phyloP scores from a whole-genome alignment of 2,888 invertebrate genomes.

The Falcaria lacertinaria region DNA sequence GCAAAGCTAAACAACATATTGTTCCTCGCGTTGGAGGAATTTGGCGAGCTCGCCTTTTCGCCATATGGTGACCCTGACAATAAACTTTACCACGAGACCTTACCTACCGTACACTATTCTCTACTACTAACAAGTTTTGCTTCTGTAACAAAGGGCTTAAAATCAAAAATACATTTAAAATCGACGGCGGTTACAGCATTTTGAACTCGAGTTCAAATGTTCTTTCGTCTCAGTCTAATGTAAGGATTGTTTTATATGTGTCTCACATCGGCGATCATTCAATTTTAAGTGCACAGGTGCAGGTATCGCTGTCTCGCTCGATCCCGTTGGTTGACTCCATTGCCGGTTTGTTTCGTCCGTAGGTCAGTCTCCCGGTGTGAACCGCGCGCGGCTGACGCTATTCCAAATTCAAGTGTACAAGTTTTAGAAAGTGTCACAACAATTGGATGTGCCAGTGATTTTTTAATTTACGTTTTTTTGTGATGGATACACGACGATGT shows the following conservation, averaged over 20 bases:
- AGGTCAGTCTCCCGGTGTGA: slow-evolving; percentile 53
- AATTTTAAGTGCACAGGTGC: slow-evolving; percentile 75
- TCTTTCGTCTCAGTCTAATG: slow-evolving; percentile 50
- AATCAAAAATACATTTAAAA: slow-evolving; percentile 17
- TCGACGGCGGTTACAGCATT: slow-evolving; percentile 31
- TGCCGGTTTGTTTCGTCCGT: slow-evolving; percentile 26
- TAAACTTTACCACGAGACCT: slow-evolving; percentile 34
- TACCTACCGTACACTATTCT: slow-evolving; percentile 8
- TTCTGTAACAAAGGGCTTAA: slow-evolving; percentile 10
- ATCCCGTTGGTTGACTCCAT: slow-evolving; percentile 47
- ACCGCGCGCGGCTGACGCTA: slow-evolving; percentile 41
- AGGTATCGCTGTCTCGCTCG: slow-evolving; percentile 54
- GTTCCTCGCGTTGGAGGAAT: slow-evolving; percentile 45
- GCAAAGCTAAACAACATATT: slow-evolving; percentile 26
- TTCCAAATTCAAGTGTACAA: slow-evolving; percentile 17
- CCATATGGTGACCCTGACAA: slow-evolving; percentile 77
- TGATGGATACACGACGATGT: slow-evolving; percentile 33
- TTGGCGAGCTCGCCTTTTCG: slow-evolving; percentile 60
- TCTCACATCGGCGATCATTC: slow-evolving; percentile 59
- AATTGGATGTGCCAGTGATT: slow-evolving; percentile 32
- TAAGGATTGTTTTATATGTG: slow-evolving; percentile 62
- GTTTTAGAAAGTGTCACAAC: slow-evolving; percentile 40
- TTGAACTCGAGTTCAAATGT: slow-evolving; percentile 26
- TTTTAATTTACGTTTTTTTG: slow-evolving; percentile 23
- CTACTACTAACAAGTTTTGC: slow-evolving; percentile 22